Evolutionary conservation across 2,888 invertebrate genomes (phyloP).

Genomic region (Machimus atricapillus): DNA sequence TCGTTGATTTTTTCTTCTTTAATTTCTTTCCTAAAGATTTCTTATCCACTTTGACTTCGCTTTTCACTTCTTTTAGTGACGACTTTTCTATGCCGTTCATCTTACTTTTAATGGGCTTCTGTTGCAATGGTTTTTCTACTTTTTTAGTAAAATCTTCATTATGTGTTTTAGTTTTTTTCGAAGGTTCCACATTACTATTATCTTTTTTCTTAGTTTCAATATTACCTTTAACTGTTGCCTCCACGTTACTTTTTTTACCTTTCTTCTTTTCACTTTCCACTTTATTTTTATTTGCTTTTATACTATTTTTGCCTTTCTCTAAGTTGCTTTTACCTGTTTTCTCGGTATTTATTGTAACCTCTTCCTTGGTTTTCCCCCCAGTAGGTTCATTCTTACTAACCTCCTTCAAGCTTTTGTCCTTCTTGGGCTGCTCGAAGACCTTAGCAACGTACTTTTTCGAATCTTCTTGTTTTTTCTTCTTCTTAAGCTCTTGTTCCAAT

Average conservation of each 20-base stretch:
- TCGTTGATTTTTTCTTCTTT: conserved; percentile 50
- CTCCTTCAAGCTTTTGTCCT: not conserved
- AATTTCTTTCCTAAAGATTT: conserved; percentile 46
- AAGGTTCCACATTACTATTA: not conserved
- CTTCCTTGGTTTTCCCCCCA: not conserved
- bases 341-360: not conserved
- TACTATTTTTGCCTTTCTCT: not conserved
- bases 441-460: conserved; percentile 59
- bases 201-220: not conserved
- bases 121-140: not conserved
- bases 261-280: not conserved
- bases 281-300: not conserved
- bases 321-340: not conserved
- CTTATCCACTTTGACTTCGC: not conserved
- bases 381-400: not conserved
- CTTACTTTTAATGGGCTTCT: not conserved
- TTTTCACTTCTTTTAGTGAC: not conserved
- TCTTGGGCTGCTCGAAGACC: conserved; percentile 59
- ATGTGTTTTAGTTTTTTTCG: not conserved
- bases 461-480: conserved; percentile 56
- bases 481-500: conserved; percentile 56
- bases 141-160: not conserved
- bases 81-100: not conserved
- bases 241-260: not conserved
- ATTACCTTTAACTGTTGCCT: not conserved